Conservation (phyloP, 1,140 invertebrate genomes). For the Orchesella cincta region DNA sequence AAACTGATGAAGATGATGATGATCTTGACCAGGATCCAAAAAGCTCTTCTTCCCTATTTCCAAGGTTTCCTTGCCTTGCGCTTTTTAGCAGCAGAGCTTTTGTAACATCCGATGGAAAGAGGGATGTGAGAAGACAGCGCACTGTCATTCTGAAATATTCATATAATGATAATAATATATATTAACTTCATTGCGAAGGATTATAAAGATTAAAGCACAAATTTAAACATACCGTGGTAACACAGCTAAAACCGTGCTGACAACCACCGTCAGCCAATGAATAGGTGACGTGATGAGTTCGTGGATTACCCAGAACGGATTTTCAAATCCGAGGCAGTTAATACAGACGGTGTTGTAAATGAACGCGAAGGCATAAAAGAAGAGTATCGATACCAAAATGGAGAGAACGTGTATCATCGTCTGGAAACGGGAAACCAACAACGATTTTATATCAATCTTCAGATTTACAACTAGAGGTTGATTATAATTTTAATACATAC, state of each 20-base stretch:
- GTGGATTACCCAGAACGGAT: constrained; percentile 83
- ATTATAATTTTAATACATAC: constrained; percentile 49
- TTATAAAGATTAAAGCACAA: neutral
- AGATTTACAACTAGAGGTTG: constrained; percentile 15
- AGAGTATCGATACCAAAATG: constrained; percentile 72
- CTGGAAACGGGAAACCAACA: constrained; percentile 63
- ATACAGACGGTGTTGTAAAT: constrained; percentile 79
- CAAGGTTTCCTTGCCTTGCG: constrained; percentile 50
- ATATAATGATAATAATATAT: neutral
- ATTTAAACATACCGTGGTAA: constrained; percentile 73
- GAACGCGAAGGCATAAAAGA: constrained; percentile 82
- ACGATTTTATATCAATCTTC: constrained; percentile 23
- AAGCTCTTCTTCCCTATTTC: constrained; percentile 64
- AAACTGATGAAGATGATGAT: constrained; percentile 66
- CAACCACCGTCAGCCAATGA: constrained; percentile 77
- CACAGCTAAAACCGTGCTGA: constrained; percentile 75
- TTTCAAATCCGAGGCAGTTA: constrained; percentile 73
- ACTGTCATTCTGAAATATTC: constrained; percentile 58
- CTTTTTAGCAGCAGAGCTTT: constrained; percentile 60
- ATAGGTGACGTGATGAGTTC: constrained; percentile 70
- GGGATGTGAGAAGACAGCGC: constrained; percentile 57
- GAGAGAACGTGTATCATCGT: constrained; percentile 81
- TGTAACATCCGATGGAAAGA: constrained; percentile 62
- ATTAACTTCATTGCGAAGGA: constrained; percentile 30
- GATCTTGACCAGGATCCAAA: constrained; percentile 68